A percentile compares a stretch with the other conserved stretches of the same genome.
Conservation (phyloP, 1,140 invertebrate genomes). For the Ephestia elutella region DNA sequence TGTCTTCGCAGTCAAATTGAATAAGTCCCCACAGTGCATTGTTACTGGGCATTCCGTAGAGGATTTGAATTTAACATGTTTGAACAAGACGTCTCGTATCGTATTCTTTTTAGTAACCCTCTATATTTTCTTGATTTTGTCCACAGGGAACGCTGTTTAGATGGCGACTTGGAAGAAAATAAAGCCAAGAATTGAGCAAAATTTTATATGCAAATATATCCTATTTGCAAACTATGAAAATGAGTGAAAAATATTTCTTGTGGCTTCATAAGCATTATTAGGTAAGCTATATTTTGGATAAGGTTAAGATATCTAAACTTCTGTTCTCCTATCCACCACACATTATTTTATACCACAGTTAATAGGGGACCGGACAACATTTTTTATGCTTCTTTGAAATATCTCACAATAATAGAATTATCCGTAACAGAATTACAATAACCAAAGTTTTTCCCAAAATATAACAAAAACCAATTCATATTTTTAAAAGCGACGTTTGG, state of each 20-base stretch:
- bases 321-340: too few relatives aligned
- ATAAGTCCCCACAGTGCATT: slow-evolving; percentile 60
- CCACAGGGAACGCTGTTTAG: slow-evolving; percentile 1
- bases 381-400: too few relatives aligned
- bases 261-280: too few relatives aligned
- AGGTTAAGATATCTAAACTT: too few relatives aligned
- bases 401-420: too few relatives aligned
- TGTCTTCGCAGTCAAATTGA: slow-evolving; percentile 64
- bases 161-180: not conserved
- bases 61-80: slow-evolving; percentile 46
- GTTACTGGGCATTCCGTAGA: slow-evolving; percentile 55
- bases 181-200: not conserved
- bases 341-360: too few relatives aligned
- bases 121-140: slow-evolving; percentile 5
- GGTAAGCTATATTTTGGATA: too few relatives aligned
- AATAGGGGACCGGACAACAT: too few relatives aligned
- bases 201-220: not conserved
- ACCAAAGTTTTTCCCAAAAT: too few relatives aligned
- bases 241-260: not conserved
- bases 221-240: not conserved
- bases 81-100: slow-evolving; percentile 21
- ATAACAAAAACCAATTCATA: too few relatives aligned
- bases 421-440: too few relatives aligned
- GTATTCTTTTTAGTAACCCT: slow-evolving; percentile 7
- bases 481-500: too few relatives aligned